Percentiles rank a stretch among this genome's conserved stretches.
These are phyloP conservation scores for Helicoverpa armigera DNA, from an alignment of 1,140 invertebrate species.

Conservation along the genomic window DNA sequence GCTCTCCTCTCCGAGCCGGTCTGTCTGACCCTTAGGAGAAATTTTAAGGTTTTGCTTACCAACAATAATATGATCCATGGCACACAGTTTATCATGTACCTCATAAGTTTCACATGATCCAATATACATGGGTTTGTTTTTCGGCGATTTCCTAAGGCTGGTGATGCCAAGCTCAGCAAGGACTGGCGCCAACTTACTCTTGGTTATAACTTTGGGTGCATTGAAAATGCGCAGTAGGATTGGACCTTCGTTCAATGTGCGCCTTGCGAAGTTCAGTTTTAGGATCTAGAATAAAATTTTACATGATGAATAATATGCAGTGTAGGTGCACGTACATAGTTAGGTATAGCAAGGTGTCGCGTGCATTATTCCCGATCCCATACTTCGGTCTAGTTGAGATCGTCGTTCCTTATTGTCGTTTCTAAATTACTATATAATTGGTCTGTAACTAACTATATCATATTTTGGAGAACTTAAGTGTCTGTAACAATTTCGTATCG, in stretches of 20 bases:
- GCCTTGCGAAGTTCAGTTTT: conserved; percentile 67
- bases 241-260: neutral
- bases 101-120: conserved; percentile 4
- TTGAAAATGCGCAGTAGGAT: conserved; percentile 5
- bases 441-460: too few relatives aligned
- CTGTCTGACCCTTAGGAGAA: too few relatives aligned
- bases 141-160: conserved; percentile 7
- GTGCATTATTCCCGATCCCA: too few relatives aligned
- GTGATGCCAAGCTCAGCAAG: neutral
- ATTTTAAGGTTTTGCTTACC: neutral
- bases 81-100: conserved; percentile 6
- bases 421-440: too few relatives aligned
- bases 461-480: too few relatives aligned
- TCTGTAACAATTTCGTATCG: too few relatives aligned
- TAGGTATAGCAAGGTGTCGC: too few relatives aligned
- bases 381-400: too few relatives aligned
- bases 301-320: too few relatives aligned
- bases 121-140: neutral
- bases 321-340: too few relatives aligned
- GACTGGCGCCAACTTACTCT: neutral
- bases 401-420: too few relatives aligned
- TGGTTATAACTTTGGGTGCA: neutral
- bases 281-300: conserved; percentile 56
- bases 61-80: neutral
- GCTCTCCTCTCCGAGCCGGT: too few relatives aligned